Evolutionary conservation across 2,888 invertebrate genomes (phyloP).

Genomic region (Limnephilus rhombicus): DNA sequence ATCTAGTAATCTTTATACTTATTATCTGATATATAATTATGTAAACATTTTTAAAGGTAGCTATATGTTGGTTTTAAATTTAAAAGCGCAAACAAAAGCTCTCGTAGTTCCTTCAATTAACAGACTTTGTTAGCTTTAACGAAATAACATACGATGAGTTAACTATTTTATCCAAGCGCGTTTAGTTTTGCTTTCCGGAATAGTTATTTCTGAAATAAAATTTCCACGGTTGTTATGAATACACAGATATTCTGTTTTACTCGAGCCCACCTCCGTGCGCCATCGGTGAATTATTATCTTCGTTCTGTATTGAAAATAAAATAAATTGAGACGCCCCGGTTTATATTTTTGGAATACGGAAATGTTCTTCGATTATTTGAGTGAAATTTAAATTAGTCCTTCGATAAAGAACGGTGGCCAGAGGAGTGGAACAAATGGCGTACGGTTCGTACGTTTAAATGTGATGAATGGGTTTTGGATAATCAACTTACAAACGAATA

Average conservation of each 20-base stretch:
- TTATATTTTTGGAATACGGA: conserved; percentile 39
- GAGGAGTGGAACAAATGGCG: background rate
- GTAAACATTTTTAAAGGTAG: too few species aligned
- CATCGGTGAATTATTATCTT: conserved; percentile 20
- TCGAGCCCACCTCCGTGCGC: conserved; percentile 17
- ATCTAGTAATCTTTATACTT: too few species aligned
- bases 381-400: conserved; percentile 33
- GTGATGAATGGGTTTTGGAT: background rate
- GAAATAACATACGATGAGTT: background rate
- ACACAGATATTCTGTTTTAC: background rate
- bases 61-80: background rate
- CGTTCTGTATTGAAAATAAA: conserved; percentile 41
- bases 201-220: conserved; percentile 10
- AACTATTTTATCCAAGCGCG: background rate
- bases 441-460: background rate
- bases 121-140: background rate
- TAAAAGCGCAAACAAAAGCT: background rate
- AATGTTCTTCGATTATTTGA: conserved; percentile 39
- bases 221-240: conserved; percentile 23
- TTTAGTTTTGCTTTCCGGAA: background rate
- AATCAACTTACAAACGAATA: background rate
- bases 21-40: too few species aligned
- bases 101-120: background rate
- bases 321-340: conserved; percentile 26
- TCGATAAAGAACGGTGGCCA: background rate